phyloP scores from a whole-genome alignment of 2,113 vertebrate species.

The Lucifuga dentata region DNA sequence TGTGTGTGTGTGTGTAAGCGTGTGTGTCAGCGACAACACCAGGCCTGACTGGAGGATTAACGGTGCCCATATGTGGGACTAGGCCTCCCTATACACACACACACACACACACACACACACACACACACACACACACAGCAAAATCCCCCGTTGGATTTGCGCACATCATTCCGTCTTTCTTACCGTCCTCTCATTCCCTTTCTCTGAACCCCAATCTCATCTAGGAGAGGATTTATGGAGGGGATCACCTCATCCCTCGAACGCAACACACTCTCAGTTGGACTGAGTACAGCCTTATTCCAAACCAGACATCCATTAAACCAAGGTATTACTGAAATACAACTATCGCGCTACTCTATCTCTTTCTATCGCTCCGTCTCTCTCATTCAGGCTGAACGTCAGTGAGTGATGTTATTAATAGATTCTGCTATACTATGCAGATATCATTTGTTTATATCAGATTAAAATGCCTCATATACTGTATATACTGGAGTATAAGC shows the following conservation, averaged over 20 bases:
- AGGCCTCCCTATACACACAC: slow-evolving; percentile 2
- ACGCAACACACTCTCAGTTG: slow-evolving; percentile 75
- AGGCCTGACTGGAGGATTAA: slow-evolving; percentile 65
- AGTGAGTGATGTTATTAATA: slow-evolving; percentile 66
- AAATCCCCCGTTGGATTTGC: slow-evolving; percentile 76
- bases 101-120: slow-evolving; percentile 20
- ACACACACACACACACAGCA: slow-evolving; percentile 35
- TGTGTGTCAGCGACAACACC: slow-evolving; percentile 49
- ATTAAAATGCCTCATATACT: slow-evolving; percentile 60
- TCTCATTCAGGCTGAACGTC: slow-evolving; percentile 56
- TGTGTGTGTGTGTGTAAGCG: slow-evolving; percentile 33
- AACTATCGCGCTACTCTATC: slow-evolving; percentile 72
- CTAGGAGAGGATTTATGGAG: slow-evolving; percentile 72
- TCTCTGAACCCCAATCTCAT: slow-evolving; percentile 76
- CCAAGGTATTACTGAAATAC: slow-evolving; percentile 78
- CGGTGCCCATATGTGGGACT: slow-evolving; percentile 55
- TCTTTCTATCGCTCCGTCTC: slow-evolving; percentile 54
- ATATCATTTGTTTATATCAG: slow-evolving; percentile 67
- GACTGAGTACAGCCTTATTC: slow-evolving; percentile 73
- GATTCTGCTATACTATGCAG: slow-evolving; percentile 51
- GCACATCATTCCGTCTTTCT: slow-evolving; percentile 71
- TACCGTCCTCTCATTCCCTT: slow-evolving; percentile 67
- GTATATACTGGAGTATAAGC: too few species aligned
- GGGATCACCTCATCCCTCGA: slow-evolving; percentile 66
- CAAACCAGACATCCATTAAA: slow-evolving; percentile 78